Evolutionary conservation across 2,888 invertebrate genomes (phyloP).

Genomic region (Lycaena phlaeas): DNA sequence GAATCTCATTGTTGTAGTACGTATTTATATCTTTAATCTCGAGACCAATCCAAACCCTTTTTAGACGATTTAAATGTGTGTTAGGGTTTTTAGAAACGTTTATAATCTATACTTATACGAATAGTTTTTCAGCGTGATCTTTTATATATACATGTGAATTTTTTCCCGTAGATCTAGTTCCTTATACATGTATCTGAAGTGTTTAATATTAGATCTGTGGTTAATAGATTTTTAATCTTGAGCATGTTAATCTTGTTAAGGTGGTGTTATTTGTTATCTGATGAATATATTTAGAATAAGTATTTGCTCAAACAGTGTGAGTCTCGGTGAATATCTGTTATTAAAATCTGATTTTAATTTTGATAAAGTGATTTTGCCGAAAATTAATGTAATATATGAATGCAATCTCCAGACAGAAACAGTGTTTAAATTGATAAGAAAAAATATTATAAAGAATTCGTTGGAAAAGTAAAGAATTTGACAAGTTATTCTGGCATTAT

Average conservation of each 20-base stretch:
- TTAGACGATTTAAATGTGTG: conserved; percentile 53
- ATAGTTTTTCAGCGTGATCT: conserved; percentile 52
- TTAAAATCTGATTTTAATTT: background rate
- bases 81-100: conserved; percentile 61
- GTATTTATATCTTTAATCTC: conserved; percentile 59
- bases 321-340: conserved; percentile 17
- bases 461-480: too few relatives aligned
- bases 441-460: too few relatives aligned
- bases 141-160: conserved; percentile 63
- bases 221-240: conserved; percentile 13
- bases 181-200: conserved; percentile 37
- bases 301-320: conserved; percentile 54
- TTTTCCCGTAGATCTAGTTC: conserved; percentile 43
- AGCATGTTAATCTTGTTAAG: conserved; percentile 13
- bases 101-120: conserved; percentile 53
- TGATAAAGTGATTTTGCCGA: background rate
- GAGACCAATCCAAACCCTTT: conserved; percentile 63
- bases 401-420: too few relatives aligned
- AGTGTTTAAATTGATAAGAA: too few relatives aligned
- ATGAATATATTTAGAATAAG: conserved; percentile 28
- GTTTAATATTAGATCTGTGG: conserved; percentile 18
- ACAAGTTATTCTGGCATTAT: too few relatives aligned
- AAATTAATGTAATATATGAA: too few relatives aligned
- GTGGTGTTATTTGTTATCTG: conserved; percentile 7
- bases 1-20: conserved; percentile 49